A percentile compares a stretch with the other conserved stretches of the same genome.
Conservation (phyloP, 2,113 vertebrate species). For the Sorex araneus region DNA sequence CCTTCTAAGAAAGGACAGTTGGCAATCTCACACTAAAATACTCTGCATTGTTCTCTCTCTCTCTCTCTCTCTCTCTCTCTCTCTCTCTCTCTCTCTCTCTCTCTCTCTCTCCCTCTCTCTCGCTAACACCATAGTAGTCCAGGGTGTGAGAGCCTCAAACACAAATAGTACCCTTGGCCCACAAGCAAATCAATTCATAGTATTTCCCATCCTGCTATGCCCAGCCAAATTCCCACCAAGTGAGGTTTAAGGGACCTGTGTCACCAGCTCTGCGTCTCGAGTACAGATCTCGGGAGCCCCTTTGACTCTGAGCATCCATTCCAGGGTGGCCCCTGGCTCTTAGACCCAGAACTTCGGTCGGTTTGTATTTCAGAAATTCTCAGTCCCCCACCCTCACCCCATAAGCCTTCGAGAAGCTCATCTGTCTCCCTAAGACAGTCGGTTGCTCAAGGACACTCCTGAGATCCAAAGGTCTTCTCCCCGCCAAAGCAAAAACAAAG, state of each 20-base stretch:
- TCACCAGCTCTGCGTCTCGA: not conserved
- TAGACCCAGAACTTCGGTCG: not conserved
- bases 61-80: not conserved
- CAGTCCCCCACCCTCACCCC: not conserved
- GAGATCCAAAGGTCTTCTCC: not conserved
- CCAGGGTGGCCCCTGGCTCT: not conserved
- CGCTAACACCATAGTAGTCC: slow-evolving; percentile 46
- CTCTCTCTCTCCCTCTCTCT: not conserved
- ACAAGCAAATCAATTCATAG: slow-evolving; percentile 35
- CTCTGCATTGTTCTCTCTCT: not conserved
- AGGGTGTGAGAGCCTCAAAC: slow-evolving; percentile 29
- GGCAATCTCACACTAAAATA: slow-evolving; percentile 62
- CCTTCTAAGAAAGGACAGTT: slow-evolving; percentile 76
- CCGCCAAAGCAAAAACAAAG: not conserved
- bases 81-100: not conserved
- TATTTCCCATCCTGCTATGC: slow-evolving; percentile 26
- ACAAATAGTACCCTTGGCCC: slow-evolving; percentile 20
- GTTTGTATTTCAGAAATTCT: slow-evolving; percentile 11
- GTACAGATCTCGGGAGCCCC: slow-evolving; percentile 4
- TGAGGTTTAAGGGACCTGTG: slow-evolving; percentile 2
- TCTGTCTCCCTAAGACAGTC: not conserved
- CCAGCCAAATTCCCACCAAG: not conserved
- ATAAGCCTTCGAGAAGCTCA: not conserved
- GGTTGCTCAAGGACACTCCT: too few relatives aligned
- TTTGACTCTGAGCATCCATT: not conserved